Evolutionary conservation across 2,113 vertebrate genomes (phyloP), one percentile per base, ranked within the genome.

Genomic region (Mobula birostris): DNA sequence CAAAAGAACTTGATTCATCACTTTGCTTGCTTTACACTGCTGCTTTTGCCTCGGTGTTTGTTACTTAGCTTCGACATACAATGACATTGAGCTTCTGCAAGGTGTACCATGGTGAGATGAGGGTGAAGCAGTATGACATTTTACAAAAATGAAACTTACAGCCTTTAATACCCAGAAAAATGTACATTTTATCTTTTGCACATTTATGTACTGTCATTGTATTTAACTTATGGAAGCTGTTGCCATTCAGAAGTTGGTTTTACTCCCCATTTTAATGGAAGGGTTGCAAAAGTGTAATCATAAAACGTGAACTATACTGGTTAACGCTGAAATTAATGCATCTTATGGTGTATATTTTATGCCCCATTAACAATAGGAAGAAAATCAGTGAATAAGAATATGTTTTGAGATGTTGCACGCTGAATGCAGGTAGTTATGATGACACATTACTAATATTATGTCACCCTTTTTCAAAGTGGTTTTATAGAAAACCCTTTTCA

Each of bases 381-480:
- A 29, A 19, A 66, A 90, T 90, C 61, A 66, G 7, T 66, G 29
- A 90, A 90, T 90, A 29, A 90, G 32, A 63, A 27, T 61, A 61
- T 6, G 24, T 61, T 9, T 61, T 17, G 32, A 40, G 83, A 56
- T 63, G 11, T 19, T 2, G 80, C 24, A 83, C 9, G 56, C 24
- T 61, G 61, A 66, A 66, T 90, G 19, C n/a, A 66, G 61, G n/a
- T 66, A 14, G 40, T 32, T 66, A 90, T 68, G 85, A 88, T 27
- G 66, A 66, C n/a, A 7, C 85, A 3, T 66, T 66, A 90, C 85
- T 66, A 66, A 90, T 68, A 90, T 90, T 66, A 90, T 17, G 66
- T 90, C 61, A 66, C 85, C 85, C 85, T 66, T 90, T 66, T 90
- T 63, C 85, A 90, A 90, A 90, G 32, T 90, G 61, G 48, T 48